phyloP scores from a whole-genome alignment of 2,797 vertebrate genomes.

The Sebastolobus alascanus region DNA sequence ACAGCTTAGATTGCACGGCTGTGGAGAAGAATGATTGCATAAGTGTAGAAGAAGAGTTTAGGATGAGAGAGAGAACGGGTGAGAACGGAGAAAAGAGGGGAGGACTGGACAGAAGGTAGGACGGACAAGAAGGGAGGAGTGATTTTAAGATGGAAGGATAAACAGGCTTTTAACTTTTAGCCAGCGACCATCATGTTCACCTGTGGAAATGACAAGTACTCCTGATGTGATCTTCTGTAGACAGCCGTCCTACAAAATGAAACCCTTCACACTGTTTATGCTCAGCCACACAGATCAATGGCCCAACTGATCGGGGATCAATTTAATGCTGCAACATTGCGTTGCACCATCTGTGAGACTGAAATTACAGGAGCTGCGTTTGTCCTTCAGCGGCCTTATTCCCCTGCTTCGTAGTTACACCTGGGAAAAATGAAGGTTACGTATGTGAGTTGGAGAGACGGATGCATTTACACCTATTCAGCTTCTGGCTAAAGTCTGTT shows the following conservation, averaged over 20 bases:
- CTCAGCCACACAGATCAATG: neutral
- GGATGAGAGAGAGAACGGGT: neutral
- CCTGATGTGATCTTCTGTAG: neutral
- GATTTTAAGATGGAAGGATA: neutral
- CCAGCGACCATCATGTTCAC: no score
- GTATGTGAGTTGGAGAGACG: no score
- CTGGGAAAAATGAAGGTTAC: neutral
- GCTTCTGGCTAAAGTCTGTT: neutral
- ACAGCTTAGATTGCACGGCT: neutral
- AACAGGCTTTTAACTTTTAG: neutral
- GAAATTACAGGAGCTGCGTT: neutral
- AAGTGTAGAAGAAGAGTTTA: neutral
- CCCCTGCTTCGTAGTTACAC: neutral
- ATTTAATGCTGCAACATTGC: neutral
- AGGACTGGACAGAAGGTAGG: neutral
- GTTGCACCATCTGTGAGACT: no score
- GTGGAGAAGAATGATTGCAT: neutral
- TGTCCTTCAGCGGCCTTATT: neutral
- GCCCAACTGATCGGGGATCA: neutral
- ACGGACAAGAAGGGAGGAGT: neutral
- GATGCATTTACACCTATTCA: neutral
- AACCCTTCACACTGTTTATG: neutral
- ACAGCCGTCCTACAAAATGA: conserved; percentile 1
- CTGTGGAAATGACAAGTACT: conserved; percentile 4
- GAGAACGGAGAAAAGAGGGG: neutral